Evolutionary conservation across 2,888 invertebrate genomes (phyloP), one percentile per base, ranked within the genome.

Genomic region (Tridacna gigas): DNA sequence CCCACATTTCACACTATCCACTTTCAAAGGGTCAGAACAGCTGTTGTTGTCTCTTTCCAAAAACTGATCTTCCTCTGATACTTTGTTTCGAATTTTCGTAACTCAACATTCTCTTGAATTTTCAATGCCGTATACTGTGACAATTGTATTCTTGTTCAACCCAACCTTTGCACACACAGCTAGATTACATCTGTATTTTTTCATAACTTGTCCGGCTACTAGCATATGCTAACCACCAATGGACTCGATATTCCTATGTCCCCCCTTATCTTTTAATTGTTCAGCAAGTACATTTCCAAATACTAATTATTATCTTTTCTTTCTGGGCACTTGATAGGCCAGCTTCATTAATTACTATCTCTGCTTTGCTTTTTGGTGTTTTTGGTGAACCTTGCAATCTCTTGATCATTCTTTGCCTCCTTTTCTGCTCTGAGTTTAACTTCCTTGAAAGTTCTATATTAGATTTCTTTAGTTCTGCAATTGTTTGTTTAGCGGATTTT

Each of bases 351-450:
- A 67, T 67, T 11, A 67, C 37, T 9, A 20, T 20, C 18, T 67
- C 37, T 37, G 67, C n/a, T 20, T 67, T 67, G 28, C 67, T 67
- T 37, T 45, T 67, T 26, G 67, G 67, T 67, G 67, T 67, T 37
- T 67, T 67, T 28, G 67, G 67, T 37, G 37, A 67, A 15, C 67
- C 26, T 67, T 67, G 66, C 7, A 77, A 48, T 13, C 48, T 13
- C 26, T 79, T 79, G 18, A 47, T 12, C 12, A 79, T 25, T 26
- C 79, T 9, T 47, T 79, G 79, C 45, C 73, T 51, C 37, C 60
- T 71, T 63, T 73, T 69, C 45, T 79, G 79, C 37, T 79, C 79
- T 37, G 79, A 73, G 26, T 79, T 73, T 15, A 79, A 63, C 47
- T 48, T 79, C 61, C 73, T 71, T 7, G 79, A 28, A 28, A 79